phyloP scores from a whole-genome alignment of 2,888 invertebrate genomes.

The Idaea dimidiata region DNA sequence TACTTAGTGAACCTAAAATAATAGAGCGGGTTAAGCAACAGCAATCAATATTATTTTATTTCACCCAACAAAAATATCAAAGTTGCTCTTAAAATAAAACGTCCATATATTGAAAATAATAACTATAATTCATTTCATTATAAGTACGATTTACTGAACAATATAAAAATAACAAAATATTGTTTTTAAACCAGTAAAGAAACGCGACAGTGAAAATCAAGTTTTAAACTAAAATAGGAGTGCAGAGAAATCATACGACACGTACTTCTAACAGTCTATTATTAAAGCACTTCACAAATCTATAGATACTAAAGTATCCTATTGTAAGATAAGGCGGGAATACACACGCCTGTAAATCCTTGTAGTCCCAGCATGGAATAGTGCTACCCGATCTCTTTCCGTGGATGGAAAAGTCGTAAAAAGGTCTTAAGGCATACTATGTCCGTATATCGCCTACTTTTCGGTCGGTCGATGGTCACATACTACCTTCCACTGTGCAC shows the following conservation, averaged over 20 bases:
- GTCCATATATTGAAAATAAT: constrained; percentile 57
- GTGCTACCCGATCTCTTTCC: no score
- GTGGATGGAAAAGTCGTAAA: no score
- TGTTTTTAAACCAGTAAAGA: constrained; percentile 13
- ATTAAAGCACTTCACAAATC: neutral
- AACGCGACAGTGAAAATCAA: neutral
- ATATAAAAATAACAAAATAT: constrained; percentile 60
- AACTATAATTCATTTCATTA: constrained; percentile 65
- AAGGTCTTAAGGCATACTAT: no score
- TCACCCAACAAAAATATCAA: no score
- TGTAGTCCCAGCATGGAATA: no score
- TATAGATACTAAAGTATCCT: neutral
- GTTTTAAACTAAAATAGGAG: constrained; percentile 8
- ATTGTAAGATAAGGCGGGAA: neutral
- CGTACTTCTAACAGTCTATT: constrained; percentile 18
- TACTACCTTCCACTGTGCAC: no score
- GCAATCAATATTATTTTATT: constrained; percentile 4
- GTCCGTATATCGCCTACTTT: no score
- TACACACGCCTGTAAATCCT: neutral
- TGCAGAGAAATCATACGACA: constrained; percentile 16
- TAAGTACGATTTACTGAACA: constrained; percentile 67
- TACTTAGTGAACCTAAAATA: constrained; percentile 4
- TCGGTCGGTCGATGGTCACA: no score
- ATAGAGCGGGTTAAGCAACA: constrained; percentile 5
- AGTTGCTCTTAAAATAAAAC: constrained; percentile 35